phyloP scores from a whole-genome alignment of 2,797 vertebrate species.

The Danio kyathit region DNA sequence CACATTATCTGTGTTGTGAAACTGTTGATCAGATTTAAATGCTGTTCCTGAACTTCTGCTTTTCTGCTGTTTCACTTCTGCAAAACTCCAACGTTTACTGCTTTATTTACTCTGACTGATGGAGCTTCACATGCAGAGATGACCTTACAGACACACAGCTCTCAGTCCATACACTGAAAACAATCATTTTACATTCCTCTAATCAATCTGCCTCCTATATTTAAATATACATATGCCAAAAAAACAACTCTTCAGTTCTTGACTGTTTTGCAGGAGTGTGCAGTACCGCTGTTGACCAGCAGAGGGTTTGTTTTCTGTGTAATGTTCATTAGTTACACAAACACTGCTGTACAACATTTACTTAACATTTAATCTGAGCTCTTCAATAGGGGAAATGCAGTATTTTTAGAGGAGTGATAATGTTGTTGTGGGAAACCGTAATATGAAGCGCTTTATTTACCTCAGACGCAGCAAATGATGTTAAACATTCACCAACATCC shows the following conservation, averaged over 20 bases:
- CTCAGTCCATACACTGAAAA: too few relatives aligned
- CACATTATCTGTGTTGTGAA: background rate
- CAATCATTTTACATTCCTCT: too few relatives aligned
- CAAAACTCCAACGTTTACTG: background rate
- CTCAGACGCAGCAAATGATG: background rate
- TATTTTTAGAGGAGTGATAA: background rate
- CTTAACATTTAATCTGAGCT: background rate
- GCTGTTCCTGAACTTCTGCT: constrained; percentile 36
- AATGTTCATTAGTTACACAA: background rate
- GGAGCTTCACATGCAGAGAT: background rate
- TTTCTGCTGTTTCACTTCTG: constrained; percentile 23
- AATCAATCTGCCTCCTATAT: background rate
- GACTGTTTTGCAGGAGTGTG: background rate
- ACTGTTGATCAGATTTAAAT: constrained; percentile 9
- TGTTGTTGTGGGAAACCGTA: background rate
- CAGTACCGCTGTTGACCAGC: background rate
- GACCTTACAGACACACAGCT: background rate
- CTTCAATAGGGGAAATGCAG: background rate
- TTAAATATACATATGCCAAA: background rate
- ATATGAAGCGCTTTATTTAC: background rate
- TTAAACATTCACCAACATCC: background rate
- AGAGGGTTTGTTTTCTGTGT: background rate
- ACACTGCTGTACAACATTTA: background rate
- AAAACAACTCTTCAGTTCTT: background rate
- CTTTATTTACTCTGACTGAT: background rate